These are phyloP conservation scores for Panthera uncia DNA, from an alignment of 2,113 vertebrate species.

Conservation along the genomic window DNA sequence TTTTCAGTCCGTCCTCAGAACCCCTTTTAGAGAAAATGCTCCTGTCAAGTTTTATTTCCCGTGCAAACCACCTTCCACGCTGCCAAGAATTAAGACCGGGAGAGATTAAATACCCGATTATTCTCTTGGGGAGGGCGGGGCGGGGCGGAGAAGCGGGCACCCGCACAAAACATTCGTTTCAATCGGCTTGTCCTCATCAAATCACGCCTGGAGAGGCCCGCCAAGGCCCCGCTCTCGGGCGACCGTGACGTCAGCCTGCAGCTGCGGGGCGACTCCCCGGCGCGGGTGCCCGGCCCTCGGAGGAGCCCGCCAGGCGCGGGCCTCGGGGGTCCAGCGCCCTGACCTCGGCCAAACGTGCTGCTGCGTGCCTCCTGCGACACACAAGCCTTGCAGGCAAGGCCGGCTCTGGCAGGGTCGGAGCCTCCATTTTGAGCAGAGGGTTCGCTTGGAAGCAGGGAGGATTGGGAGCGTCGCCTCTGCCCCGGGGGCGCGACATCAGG, in stretches of 20 bases:
- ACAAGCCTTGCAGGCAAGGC: neutral
- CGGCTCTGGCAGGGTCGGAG: accelerated
- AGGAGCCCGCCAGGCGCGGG: neutral
- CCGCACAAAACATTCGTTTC: constrained; percentile 51
- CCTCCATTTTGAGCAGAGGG: constrained; percentile 64
- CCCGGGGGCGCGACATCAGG: neutral
- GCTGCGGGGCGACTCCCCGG: neutral
- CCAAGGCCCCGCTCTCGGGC: neutral
- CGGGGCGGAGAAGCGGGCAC: constrained; percentile 48
- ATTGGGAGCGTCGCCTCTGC: neutral
- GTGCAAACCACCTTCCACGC: constrained; percentile 80
- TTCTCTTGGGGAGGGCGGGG: constrained; percentile 62
- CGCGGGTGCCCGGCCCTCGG: neutral
- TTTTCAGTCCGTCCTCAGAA: constrained; percentile 67
- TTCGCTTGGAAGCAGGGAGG: neutral
- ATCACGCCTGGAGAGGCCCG: neutral
- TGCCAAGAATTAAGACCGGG: constrained; percentile 78
- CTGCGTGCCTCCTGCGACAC: neutral
- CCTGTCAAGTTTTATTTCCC: constrained; percentile 87
- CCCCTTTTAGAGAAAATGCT: constrained; percentile 80
- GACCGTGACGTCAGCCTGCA: neutral
- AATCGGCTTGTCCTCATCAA: neutral
- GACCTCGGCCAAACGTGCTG: neutral
- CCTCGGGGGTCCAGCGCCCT: neutral
- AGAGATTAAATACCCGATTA: constrained; percentile 77